Conservation (phyloP, 1,140 invertebrate genomes). For the Dendrolimus kikuchii region DNA sequence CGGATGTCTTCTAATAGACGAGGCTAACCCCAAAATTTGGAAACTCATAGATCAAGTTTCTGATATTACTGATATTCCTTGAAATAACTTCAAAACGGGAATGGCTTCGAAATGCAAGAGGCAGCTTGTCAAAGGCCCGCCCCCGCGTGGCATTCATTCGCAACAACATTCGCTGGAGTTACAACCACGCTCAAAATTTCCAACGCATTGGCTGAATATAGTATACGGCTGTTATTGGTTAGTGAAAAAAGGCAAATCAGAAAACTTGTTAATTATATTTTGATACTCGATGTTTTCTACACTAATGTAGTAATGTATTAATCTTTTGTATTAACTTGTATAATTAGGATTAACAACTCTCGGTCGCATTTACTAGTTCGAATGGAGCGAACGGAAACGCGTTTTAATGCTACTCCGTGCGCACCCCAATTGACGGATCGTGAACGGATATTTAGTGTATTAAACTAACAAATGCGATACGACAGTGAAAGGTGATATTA, state of each 20-base stretch:
- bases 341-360: slow-evolving; percentile 46
- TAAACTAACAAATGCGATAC: slow-evolving; percentile 36
- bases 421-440: slow-evolving; percentile 2
- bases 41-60: no score
- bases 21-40: no score
- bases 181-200: slow-evolving; percentile 51
- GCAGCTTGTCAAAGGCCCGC: no score
- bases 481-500: slow-evolving; percentile 36
- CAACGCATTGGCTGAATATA: slow-evolving; percentile 67
- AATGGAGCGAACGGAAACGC: slow-evolving; percentile 13
- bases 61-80: no score
- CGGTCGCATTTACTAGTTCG: slow-evolving; percentile 52
- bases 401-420: slow-evolving; percentile 1
- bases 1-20: no score
- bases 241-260: slow-evolving; percentile 64
- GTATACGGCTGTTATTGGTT: slow-evolving; percentile 72
- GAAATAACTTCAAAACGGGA: no score
- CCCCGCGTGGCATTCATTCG: no score
- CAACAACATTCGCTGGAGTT: slow-evolving; percentile 27
- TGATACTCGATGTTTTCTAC: slow-evolving; percentile 71
- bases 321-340: slow-evolving; percentile 59
- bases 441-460: slow-evolving; percentile 14
- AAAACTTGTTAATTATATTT: slow-evolving; percentile 69
- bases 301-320: slow-evolving; percentile 59
- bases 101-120: no score